phyloP scores from a whole-genome alignment of 1,140 invertebrate species.

The Meloidogyne hapla region DNA sequence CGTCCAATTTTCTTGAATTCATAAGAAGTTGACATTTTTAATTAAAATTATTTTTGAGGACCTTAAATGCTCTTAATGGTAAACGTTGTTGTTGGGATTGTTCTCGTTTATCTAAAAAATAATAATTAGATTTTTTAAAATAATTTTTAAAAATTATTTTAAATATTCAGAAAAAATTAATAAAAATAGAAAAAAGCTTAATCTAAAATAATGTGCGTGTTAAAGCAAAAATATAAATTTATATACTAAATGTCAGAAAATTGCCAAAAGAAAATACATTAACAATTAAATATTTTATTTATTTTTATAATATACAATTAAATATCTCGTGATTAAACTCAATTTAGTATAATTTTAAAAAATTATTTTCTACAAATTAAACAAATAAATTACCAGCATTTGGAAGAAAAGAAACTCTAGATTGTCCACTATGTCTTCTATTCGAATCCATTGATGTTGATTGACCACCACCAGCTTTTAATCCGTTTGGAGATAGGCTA shows the following conservation, averaged over 20 bases:
- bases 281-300: background rate
- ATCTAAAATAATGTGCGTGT: background rate
- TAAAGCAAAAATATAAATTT: background rate
- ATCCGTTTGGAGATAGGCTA: background rate
- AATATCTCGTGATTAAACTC: background rate
- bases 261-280: too few species aligned
- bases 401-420: background rate
- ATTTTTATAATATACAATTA: too few species aligned
- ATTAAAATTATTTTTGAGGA: background rate
- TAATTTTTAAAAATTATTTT: slow-evolving; percentile 3
- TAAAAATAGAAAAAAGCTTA: too few species aligned
- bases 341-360: background rate
- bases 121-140: background rate
- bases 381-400: background rate
- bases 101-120: slow-evolving; percentile 10
- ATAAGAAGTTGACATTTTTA: background rate
- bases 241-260: background rate
- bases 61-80: slow-evolving; percentile 21
- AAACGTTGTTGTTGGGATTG: slow-evolving; percentile 15
- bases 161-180: background rate
- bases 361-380: too few species aligned
- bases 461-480: background rate
- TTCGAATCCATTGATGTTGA: slow-evolving; percentile 1
- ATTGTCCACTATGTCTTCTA: background rate
- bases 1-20: slow-evolving; percentile 24